These are phyloP conservation scores for Leptopilina boulardi DNA, from an alignment of 1,140 invertebrate genomes.

Conservation along the genomic window DNA sequence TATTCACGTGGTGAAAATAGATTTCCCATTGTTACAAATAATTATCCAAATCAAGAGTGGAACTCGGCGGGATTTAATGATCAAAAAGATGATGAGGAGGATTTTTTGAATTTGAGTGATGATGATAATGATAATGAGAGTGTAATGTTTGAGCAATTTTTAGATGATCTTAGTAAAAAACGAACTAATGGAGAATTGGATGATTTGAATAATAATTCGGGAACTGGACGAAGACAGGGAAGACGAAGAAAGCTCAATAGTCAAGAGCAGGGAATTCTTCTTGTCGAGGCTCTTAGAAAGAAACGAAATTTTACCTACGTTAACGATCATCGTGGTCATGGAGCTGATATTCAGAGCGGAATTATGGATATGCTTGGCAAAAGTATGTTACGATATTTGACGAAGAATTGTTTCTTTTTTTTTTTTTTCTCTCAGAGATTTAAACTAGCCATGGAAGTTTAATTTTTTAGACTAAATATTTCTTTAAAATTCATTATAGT, in stretches of 20 bases:
- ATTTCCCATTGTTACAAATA: neutral
- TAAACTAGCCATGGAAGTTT: too few relatives aligned
- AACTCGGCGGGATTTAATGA: slow-evolving; percentile 1
- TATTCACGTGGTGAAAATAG: neutral
- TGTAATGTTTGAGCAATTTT: slow-evolving; percentile 56
- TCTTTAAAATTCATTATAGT: too few relatives aligned
- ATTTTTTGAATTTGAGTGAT: slow-evolving; percentile 38
- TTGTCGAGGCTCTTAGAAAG: slow-evolving; percentile 83
- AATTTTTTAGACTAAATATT: too few relatives aligned
- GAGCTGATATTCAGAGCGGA: slow-evolving; percentile 79
- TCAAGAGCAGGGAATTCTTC: slow-evolving; percentile 84
- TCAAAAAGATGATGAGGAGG: slow-evolving; percentile 43
- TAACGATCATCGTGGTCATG: slow-evolving; percentile 70
- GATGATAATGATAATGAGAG: slow-evolving; percentile 41
- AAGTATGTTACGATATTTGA: slow-evolving; percentile 78
- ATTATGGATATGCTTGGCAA: slow-evolving; percentile 89
- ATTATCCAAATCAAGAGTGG: slow-evolving; percentile 31
- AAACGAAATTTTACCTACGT: slow-evolving; percentile 76
- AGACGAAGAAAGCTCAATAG: slow-evolving; percentile 78
- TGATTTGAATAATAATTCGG: slow-evolving; percentile 50
- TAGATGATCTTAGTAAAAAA: slow-evolving; percentile 62
- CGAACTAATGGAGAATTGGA: slow-evolving; percentile 53
- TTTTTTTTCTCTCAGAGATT: too few relatives aligned
- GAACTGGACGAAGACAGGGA: slow-evolving; percentile 60
- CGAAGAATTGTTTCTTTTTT: slow-evolving; percentile 32